These are phyloP conservation scores for Spilogale gracilis DNA, from an alignment of 2,113 vertebrate species.

Conservation along the genomic window DNA sequence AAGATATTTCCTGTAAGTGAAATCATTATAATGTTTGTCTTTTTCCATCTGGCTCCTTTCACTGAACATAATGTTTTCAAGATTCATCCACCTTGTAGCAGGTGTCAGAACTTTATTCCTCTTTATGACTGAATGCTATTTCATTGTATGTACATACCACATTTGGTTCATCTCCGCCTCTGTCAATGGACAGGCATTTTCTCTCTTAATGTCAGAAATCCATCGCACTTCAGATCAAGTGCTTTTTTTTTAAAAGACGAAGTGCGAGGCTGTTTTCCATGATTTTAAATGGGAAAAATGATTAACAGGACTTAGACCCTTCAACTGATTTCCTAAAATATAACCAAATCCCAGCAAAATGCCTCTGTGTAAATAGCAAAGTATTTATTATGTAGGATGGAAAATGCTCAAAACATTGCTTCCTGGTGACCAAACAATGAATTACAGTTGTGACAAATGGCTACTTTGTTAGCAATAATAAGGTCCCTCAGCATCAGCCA, in stretches of 20 bases:
- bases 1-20: background rate
- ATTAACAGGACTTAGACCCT: constrained; percentile 21
- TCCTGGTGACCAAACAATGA: background rate
- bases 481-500: background rate
- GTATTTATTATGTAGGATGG: background rate
- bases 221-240: background rate
- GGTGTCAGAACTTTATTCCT: background rate
- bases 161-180: background rate
- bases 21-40: background rate
- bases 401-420: background rate
- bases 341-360: constrained; percentile 50
- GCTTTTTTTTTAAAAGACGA: background rate
- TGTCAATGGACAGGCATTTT: background rate
- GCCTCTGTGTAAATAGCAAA: background rate
- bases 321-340: constrained; percentile 36
- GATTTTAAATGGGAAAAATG: constrained; percentile 35
- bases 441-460: background rate
- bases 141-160: background rate
- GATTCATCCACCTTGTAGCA: background rate
- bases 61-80: background rate
- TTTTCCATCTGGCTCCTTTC: background rate
- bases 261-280: background rate
- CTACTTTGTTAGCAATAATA: background rate
- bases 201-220: background rate
- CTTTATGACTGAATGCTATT: background rate